These are phyloP conservation scores for Proisotoma minuta DNA, from an alignment of 2,888 invertebrate genomes.

Conservation along the genomic window DNA sequence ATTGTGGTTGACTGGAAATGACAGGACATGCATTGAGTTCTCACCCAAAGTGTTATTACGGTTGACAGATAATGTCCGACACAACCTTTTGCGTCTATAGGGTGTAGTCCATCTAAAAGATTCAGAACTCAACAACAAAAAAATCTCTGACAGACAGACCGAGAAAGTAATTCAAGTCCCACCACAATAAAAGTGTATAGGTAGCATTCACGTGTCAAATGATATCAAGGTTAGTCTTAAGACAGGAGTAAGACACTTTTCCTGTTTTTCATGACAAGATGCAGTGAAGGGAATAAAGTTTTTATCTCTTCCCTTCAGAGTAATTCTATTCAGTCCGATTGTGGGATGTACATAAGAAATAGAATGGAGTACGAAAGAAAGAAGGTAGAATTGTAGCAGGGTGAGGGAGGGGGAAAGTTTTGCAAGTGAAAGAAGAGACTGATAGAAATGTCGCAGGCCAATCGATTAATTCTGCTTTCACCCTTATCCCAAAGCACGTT, in stretches of 20 bases:
- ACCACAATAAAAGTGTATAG: not conserved
- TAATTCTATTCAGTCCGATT: not conserved
- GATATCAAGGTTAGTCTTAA: not conserved
- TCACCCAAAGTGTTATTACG: not conserved
- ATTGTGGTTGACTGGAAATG: conserved; percentile 1
- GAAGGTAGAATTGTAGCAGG: too few relatives aligned
- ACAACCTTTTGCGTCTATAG: not conserved
- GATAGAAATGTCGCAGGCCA: conserved; percentile 27
- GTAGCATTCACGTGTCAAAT: not conserved
- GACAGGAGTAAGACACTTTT: not conserved
- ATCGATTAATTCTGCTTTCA: conserved; percentile 25
- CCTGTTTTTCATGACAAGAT: not conserved
- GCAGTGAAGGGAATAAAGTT: not conserved
- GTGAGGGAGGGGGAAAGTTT: not conserved
- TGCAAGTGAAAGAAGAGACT: conserved; percentile 5
- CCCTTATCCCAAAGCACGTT: not conserved
- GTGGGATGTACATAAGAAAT: not conserved
- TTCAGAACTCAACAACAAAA: too few relatives aligned
- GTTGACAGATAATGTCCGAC: not conserved
- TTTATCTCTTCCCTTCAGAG: not conserved
- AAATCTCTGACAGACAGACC: too few relatives aligned
- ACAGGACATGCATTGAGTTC: not conserved
- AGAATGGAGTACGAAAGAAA: not conserved
- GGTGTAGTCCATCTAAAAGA: too few relatives aligned
- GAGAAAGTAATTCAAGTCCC: too few relatives aligned